Evolutionary conservation across 2,797 vertebrate genomes (phyloP).

Genomic region (Centroberyx gerrardi): DNA sequence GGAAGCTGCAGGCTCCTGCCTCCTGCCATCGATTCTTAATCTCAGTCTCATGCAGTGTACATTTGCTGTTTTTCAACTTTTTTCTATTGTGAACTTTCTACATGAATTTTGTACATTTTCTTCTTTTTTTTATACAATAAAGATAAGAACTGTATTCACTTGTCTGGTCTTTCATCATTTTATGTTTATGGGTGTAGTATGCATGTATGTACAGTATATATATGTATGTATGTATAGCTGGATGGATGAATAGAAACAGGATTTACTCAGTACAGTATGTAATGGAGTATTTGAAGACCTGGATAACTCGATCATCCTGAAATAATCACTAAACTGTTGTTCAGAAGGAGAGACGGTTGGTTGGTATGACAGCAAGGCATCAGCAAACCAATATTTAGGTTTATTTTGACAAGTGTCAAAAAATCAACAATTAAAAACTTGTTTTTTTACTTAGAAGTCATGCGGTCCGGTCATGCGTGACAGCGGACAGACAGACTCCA

Average conservation of each 20-base stretch:
- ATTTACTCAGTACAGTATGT: no score
- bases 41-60: conserved; percentile 79
- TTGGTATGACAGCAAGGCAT: no score
- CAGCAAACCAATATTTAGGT: not conserved
- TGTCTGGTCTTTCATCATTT: conserved; percentile 6
- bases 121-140: conserved; percentile 85
- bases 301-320: no score
- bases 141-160: conserved; percentile 53
- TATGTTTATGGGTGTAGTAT: not conserved
- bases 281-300: no score
- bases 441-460: conserved; percentile 61
- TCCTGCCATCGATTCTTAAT: conserved; percentile 36
- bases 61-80: conserved; percentile 75
- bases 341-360: no score
- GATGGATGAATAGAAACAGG: no score
- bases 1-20: conserved; percentile 50
- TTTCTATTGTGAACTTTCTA: conserved; percentile 83
- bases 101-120: conserved; percentile 83
- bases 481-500: not conserved
- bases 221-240: no score
- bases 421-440: not conserved
- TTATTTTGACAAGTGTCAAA: not conserved
- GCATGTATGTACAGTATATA: no score
- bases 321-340: no score
- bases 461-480: not conserved